phyloP scores from a whole-genome alignment of 2,113 vertebrate species.

The Syngnathus typhle region DNA sequence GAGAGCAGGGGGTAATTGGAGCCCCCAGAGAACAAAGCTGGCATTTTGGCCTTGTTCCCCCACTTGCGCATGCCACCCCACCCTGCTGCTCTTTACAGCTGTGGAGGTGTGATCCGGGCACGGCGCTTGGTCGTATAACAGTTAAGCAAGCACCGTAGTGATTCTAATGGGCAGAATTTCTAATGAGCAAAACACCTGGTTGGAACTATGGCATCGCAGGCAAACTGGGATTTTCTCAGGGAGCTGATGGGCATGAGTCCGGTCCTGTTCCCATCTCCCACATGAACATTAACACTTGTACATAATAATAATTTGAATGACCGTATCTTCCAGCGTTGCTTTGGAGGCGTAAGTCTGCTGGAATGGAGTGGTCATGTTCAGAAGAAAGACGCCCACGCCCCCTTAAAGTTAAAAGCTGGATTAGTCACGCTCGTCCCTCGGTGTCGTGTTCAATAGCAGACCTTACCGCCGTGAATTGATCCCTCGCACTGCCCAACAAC shows the following conservation, averaged over 20 bases:
- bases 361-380: constrained; percentile 44
- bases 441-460: constrained; percentile 63
- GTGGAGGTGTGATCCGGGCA: constrained; percentile 71
- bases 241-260: constrained; percentile 18
- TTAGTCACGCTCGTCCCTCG: constrained; percentile 65
- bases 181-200: constrained; percentile 75
- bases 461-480: constrained; percentile 53
- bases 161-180: constrained; percentile 53
- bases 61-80: constrained; percentile 56
- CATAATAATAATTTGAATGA: constrained; percentile 26
- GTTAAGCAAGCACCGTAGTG: constrained; percentile 59
- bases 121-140: constrained; percentile 61
- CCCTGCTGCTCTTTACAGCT: constrained; percentile 61
- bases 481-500: constrained; percentile 35
- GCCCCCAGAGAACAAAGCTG: constrained; percentile 65
- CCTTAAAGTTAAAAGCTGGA: constrained; percentile 65
- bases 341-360: constrained; percentile 20
- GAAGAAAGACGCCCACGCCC: constrained; percentile 54
- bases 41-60: constrained; percentile 48
- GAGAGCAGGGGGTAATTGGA: constrained; percentile 63
- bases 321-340: constrained; percentile 20
- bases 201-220: constrained; percentile 39
- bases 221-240: constrained; percentile 40
- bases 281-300: constrained; percentile 16
- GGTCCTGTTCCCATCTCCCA: constrained; percentile 14